A percentile compares a stretch with the other conserved stretches of the same genome.
phyloP scores from a whole-genome alignment of 2,797 vertebrate species.

The Sebastes trivittatus region DNA sequence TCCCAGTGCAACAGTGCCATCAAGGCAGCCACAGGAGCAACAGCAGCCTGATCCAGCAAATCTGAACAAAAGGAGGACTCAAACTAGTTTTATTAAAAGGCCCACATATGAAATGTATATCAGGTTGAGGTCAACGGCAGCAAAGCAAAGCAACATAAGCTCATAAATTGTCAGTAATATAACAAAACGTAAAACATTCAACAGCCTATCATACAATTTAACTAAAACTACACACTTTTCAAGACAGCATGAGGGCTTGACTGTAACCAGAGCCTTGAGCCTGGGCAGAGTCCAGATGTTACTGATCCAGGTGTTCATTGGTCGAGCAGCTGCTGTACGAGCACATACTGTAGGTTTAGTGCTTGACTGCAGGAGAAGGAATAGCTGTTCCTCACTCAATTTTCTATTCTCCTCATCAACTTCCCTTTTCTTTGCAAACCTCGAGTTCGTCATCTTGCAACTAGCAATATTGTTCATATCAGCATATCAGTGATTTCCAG shows the following conservation, averaged over 20 bases:
- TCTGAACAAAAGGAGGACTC: background rate
- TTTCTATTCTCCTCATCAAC: background rate
- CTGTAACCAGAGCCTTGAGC: background rate
- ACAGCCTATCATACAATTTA: background rate
- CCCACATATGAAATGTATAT: background rate
- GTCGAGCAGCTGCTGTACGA: background rate
- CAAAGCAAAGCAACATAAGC: background rate
- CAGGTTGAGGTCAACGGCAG: background rate
- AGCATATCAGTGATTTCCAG: background rate
- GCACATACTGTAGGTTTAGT: background rate
- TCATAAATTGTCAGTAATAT: background rate
- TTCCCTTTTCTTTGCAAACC: background rate
- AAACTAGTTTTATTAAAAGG: background rate
- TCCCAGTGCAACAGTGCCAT: conserved; percentile 61
- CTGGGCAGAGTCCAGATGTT: background rate
- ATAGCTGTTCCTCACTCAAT: too few relatives aligned
- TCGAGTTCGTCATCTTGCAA: background rate
- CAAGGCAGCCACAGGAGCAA: conserved; percentile 26
- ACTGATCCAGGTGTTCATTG: background rate
- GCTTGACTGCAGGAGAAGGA: too few relatives aligned
- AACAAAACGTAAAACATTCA: background rate
- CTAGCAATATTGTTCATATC: background rate
- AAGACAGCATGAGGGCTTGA: background rate
- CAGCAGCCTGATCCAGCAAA: conserved; percentile 13
- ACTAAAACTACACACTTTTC: background rate